Base-by-base conservation (phyloP, 2,797 vertebrate genomes). In the Acipenser oxyrinchus region DNA sequence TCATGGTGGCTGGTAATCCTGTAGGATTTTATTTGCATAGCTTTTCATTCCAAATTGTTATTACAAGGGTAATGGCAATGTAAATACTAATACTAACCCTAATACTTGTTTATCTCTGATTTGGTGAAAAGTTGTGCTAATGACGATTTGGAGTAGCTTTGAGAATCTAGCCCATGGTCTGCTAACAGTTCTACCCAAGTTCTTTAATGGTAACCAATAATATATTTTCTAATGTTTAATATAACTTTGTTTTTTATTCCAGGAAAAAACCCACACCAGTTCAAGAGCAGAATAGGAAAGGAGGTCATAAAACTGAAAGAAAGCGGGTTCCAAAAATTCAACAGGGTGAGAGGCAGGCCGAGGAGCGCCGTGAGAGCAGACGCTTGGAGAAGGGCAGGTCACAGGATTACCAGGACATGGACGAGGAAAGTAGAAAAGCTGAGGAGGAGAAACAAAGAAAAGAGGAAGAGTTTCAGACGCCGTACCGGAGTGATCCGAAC, bases 401-500 rank as follows among this genome's bases (percentile, higher is more conserved):
- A 3, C 94, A 97, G 83, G 94, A 95, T 74, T 92, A 91, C 64
- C 73, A 90, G 53, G 90, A 91, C 51, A 77, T 84, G 64, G 83
- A 83, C 1, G 88, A 90, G 23, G 80, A 80, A 12, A 85, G 84
- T 67, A 68, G 78, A 64, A 75, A 70, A 9, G 73, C 86, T 64
- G 93, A 90, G 51, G 89, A 87, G n/a, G 93, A 95, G 70, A 89
- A 91, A 1, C 92, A 93, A 73, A 89, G 89, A 37, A 86, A 88
- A 1, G 96, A 96, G 74, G 93, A 96, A 73, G 96, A 98, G 66
- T 97, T 91, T 75, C 95, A 96, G 81, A 94, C 90, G 11, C 87
- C 94, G 63, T 98, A 98, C 78, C 93, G 93, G 65, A 99, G 96
- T 74, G 96, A 99, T 79, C 96, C 96, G 53, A 99, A 99, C 81